Evolutionary conservation across 2,888 invertebrate species (phyloP), one percentile per base, ranked within the genome.

Genomic region (Athetis lepigone): DNA sequence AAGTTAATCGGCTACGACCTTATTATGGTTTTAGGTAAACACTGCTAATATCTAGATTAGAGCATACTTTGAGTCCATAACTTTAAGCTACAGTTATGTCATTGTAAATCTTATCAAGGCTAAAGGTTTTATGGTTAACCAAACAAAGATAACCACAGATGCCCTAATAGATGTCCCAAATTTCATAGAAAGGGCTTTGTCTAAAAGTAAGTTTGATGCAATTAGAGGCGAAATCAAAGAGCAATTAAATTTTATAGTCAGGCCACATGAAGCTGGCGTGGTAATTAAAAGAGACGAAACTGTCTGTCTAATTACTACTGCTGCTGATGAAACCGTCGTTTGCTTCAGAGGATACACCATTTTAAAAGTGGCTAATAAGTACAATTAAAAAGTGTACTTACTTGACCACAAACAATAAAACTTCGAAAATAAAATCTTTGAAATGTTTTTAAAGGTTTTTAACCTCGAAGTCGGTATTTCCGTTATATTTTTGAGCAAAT

Each of bases 1-100:
- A 81, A 81, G 80, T 72, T 80, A 79, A 81, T 79, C 80, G 56
- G 64, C 33, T 58, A 50, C 55, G 80, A 79, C 79, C 79, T 77
- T 77, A 80, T 60, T 80, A 75, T 42, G 56, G 58, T 65, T 76
- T 79, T 70, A 61, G 64, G 67, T 70, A 74, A 75, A 78, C 70
- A 73, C 39, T 70, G 23, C 33, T 67, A 69, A 66, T 66, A 65
- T 68, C 62, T 70, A 69, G 70, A 73, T 67, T 78, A 67, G 47
- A 66, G 40, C 56, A 62, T 54, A 49, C 7, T 45, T 71, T 70
- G 65, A 70, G 51, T 74, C n/a, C 67, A 56, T 47, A 40, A 36
- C 2, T 56, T 18, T 65, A 58, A 58, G 37, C 46, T 42, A 25
- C 29, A 54, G 50, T 76, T 73, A 61, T 55, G 51, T 73, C 73